Conservation (phyloP, 2,888 invertebrate genomes). For the Yponomeuta cagnagella region DNA sequence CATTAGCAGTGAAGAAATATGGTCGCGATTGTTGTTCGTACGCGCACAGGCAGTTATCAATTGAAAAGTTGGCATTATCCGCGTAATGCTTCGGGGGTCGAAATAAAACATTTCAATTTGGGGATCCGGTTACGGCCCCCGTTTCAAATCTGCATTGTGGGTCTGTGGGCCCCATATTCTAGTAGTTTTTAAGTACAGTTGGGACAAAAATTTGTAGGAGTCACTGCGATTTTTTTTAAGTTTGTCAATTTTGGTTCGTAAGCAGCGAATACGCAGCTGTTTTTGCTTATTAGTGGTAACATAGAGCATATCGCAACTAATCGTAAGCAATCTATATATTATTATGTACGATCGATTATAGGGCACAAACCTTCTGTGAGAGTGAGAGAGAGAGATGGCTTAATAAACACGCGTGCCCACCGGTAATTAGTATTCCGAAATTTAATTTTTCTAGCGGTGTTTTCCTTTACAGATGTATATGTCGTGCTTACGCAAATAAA, state of each 20-base stretch:
- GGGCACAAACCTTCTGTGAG: too few species aligned
- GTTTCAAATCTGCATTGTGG: slow-evolving; percentile 69
- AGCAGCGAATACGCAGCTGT: too few species aligned
- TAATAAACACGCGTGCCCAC: too few species aligned
- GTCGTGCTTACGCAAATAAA: too few species aligned
- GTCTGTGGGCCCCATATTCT: slow-evolving; percentile 64
- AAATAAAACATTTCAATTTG: slow-evolving; percentile 76
- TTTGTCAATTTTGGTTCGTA: background rate
- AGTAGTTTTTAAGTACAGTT: slow-evolving; percentile 60
- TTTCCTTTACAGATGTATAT: too few species aligned
- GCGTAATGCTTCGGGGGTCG: slow-evolving; percentile 54
- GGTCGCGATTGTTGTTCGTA: slow-evolving; percentile 45
- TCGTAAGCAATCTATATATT: too few species aligned
- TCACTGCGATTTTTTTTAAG: background rate
- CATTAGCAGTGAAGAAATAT: slow-evolving; percentile 5
- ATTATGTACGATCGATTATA: too few species aligned
- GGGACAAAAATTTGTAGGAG: slow-evolving; percentile 14
- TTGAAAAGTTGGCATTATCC: slow-evolving; percentile 70
- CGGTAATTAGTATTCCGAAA: too few species aligned
- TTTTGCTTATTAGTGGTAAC: too few species aligned
- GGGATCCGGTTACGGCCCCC: slow-evolving; percentile 72
- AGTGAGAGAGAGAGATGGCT: too few species aligned
- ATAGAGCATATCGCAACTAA: too few species aligned
- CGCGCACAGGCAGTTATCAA: slow-evolving; percentile 52
- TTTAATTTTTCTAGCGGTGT: too few species aligned